A percentile compares a stretch with the other conserved stretches of the same genome.
These are phyloP conservation scores for Ariopsis seemanni DNA, from an alignment of 2,113 vertebrate genomes.

Conservation along the genomic window DNA sequence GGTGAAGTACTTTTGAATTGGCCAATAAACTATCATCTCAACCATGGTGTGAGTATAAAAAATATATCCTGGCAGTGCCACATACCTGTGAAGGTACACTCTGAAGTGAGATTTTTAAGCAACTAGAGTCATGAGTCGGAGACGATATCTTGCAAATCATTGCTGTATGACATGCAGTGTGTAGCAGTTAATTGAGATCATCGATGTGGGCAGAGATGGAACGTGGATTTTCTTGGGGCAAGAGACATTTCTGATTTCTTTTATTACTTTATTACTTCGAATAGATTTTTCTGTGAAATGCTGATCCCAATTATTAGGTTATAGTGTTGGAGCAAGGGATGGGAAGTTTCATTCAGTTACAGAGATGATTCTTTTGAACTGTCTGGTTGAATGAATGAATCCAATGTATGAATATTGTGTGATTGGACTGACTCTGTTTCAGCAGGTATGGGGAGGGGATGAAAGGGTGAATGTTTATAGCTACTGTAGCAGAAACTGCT, in stretches of 20 bases:
- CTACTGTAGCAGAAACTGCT: too few species aligned
- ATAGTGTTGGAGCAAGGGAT: background rate
- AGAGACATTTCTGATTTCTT: background rate
- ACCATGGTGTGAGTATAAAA: conserved; percentile 34
- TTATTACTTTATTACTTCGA: background rate
- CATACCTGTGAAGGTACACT: conserved; percentile 34
- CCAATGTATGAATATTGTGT: background rate
- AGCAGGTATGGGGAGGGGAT: background rate
- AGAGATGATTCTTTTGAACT: background rate
- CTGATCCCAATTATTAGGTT: background rate
- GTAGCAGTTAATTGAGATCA: conserved; percentile 46
- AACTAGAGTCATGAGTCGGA: conserved; percentile 12
- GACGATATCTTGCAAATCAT: conserved; percentile 40
- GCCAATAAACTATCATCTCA: conserved; percentile 49
- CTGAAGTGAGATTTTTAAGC: conserved; percentile 16
- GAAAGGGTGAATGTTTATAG: background rate
- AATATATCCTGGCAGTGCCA: conserved; percentile 10
- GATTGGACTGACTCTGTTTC: background rate
- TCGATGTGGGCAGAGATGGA: conserved; percentile 27
- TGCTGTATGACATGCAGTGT: background rate
- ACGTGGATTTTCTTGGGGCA: background rate
- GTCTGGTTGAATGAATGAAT: background rate
- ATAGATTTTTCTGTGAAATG: background rate
- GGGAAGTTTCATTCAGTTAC: background rate
- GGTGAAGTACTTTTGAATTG: conserved; percentile 44